These are phyloP conservation scores for Danio kyathit DNA, from an alignment of 2,797 vertebrate species.

Conservation along the genomic window DNA sequence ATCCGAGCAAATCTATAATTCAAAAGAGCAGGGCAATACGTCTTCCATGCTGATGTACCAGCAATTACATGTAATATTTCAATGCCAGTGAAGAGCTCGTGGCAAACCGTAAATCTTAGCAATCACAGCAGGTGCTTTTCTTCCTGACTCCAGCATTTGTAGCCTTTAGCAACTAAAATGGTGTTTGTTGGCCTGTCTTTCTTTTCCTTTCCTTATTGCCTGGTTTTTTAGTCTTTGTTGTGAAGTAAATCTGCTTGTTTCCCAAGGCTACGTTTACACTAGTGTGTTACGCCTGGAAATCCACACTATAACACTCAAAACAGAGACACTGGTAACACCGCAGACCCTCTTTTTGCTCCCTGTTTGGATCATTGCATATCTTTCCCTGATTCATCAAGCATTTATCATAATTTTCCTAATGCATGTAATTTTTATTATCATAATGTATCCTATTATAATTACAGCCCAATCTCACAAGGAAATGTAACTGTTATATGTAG, in stretches of 20 bases:
- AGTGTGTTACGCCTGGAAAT: too few species aligned
- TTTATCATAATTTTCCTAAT: too few species aligned
- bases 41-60: constrained; percentile 52
- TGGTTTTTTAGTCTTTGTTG: background rate
- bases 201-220: background rate
- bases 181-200: constrained; percentile 30
- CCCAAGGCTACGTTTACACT: background rate
- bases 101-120: constrained; percentile 60
- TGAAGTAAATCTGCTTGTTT: background rate
- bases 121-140: constrained; percentile 42
- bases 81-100: constrained; percentile 49
- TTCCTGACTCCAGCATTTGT: constrained; percentile 27
- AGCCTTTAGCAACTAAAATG: constrained; percentile 43
- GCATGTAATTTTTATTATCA: too few species aligned
- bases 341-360: too few species aligned
- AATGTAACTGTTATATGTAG: too few species aligned
- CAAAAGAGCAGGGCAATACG: constrained; percentile 44
- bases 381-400: too few species aligned
- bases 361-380: too few species aligned
- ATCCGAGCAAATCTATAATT: constrained; percentile 60
- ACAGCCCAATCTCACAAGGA: too few species aligned
- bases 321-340: too few species aligned
- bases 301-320: too few species aligned
- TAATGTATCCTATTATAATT: too few species aligned
- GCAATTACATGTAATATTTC: constrained; percentile 62